A percentile compares a stretch with the other conserved stretches of the same genome.
Conservation (phyloP, 64 coral and sea anemone species). For the Stichodactyla mertensii region DNA sequence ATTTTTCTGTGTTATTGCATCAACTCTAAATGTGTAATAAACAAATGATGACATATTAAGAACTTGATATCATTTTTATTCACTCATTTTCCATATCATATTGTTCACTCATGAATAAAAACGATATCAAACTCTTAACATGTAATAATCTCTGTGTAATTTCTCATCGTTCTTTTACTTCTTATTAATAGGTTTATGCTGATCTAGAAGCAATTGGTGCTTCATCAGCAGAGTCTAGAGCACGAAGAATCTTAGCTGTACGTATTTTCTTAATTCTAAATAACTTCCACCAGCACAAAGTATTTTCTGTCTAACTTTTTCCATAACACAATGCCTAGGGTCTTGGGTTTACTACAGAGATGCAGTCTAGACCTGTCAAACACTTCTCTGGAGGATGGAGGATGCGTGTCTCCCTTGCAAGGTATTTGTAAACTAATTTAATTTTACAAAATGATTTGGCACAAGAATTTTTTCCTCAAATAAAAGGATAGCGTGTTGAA, state of each 20-base stretch:
- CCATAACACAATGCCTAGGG: conserved; percentile 31
- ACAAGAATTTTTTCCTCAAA: neutral
- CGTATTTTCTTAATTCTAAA: conserved; percentile 15
- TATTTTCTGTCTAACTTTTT: too few species aligned
- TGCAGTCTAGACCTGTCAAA: conserved; percentile 91
- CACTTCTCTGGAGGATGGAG: conserved; percentile 99
- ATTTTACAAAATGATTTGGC: neutral
- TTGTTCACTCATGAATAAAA: too few species aligned
- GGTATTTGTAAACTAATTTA: conserved; percentile 27
- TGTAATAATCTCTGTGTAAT: neutral
- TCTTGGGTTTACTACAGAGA: conserved; percentile 97
- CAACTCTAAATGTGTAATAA: too few species aligned
- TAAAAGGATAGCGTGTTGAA: neutral
- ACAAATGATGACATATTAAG: too few species aligned
- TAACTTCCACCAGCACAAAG: too few species aligned
- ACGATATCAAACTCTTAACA: too few species aligned
- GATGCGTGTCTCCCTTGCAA: conserved; percentile 89
- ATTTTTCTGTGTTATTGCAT: too few species aligned
- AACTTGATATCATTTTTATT: too few species aligned
- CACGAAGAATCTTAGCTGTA: conserved; percentile 92
- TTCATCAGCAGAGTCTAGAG: conserved; percentile 87
- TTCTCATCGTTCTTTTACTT: neutral
- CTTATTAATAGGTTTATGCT: conserved; percentile 63
- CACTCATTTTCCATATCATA: too few species aligned
- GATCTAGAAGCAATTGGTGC: conserved; percentile 98